Conservation (phyloP, 2,797 vertebrate species). For the Apogon talboti region DNA sequence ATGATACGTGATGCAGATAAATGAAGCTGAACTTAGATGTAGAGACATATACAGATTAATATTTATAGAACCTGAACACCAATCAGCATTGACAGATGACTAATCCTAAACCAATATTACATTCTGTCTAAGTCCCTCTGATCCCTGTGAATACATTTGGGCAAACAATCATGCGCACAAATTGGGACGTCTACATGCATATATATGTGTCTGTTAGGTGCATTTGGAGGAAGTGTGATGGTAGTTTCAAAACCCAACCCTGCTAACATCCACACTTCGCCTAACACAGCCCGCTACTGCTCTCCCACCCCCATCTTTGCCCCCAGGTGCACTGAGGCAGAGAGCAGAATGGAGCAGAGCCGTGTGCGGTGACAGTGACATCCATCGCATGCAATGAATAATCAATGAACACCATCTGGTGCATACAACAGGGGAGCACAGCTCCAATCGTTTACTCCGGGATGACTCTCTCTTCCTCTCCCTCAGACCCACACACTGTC, state of each 20-base stretch:
- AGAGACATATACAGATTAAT: slow-evolving; percentile 12
- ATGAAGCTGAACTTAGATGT: slow-evolving; percentile 21
- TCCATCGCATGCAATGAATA: slow-evolving; percentile 86
- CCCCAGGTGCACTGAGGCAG: slow-evolving; percentile 74
- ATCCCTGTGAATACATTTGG: slow-evolving; percentile 47
- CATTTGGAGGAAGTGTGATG: slow-evolving; percentile 19
- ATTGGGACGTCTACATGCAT: slow-evolving; percentile 7
- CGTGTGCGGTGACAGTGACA: slow-evolving; percentile 81
- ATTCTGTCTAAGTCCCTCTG: slow-evolving; percentile 49
- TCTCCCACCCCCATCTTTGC: slow-evolving; percentile 42
- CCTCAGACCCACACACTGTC: slow-evolving; percentile 35
- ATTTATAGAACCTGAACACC: slow-evolving; percentile 17
- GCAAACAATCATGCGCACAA: slow-evolving; percentile 25
- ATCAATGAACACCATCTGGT: slow-evolving; percentile 89
- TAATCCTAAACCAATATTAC: slow-evolving; percentile 56
- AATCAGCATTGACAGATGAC: slow-evolving; percentile 30
- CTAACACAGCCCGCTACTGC: slow-evolving; percentile 29
- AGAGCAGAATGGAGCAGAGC: slow-evolving; percentile 76
- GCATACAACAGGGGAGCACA: slow-evolving; percentile 78
- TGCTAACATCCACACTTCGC: slow-evolving; percentile 28
- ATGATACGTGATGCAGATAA: slow-evolving; percentile 21
- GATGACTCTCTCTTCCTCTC: slow-evolving; percentile 46
- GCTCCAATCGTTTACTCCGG: slow-evolving; percentile 71
- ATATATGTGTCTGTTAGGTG: background rate
- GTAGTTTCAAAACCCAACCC: slow-evolving; percentile 24